Conservation (phyloP, 1,140 invertebrate species). For the Habropoda laboriosa region DNA sequence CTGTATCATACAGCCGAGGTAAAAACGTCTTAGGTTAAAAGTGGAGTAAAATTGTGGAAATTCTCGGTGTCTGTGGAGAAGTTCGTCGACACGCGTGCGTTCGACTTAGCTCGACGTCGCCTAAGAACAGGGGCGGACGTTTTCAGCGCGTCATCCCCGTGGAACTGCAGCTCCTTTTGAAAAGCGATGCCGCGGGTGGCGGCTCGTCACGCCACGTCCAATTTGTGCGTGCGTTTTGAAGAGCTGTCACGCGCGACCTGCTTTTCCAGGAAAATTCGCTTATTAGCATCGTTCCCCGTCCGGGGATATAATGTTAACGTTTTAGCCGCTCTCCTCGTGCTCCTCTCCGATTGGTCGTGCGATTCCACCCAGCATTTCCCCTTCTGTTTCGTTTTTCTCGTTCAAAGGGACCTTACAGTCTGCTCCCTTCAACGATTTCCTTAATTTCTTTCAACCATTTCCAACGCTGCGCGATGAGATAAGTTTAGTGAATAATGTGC, state of each 20-base stretch:
- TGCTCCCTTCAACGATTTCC: too few relatives aligned
- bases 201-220: conserved; percentile 20
- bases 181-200: conserved; percentile 1
- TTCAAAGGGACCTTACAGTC: too few relatives aligned
- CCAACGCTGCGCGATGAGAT: too few relatives aligned
- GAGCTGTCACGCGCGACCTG: conserved; percentile 25
- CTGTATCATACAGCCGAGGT: too few relatives aligned
- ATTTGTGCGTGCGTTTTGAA: conserved; percentile 27
- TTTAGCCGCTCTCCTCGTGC: neutral
- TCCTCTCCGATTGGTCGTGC: neutral
- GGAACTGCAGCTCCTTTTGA: conserved; percentile 7
- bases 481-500: too few relatives aligned
- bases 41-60: too few relatives aligned
- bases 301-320: neutral
- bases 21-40: too few relatives aligned
- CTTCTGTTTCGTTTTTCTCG: too few relatives aligned
- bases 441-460: too few relatives aligned
- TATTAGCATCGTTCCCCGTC: conserved; percentile 15
- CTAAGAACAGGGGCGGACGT: neutral
- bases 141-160: neutral
- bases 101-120: neutral
- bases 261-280: conserved; percentile 20
- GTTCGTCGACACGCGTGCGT: neutral
- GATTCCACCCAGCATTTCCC: neutral
- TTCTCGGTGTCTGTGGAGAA: too few relatives aligned